Evolutionary conservation across 2,888 invertebrate species (phyloP), one percentile per base, ranked within the genome.

Genomic region (Carabus problematicus): DNA sequence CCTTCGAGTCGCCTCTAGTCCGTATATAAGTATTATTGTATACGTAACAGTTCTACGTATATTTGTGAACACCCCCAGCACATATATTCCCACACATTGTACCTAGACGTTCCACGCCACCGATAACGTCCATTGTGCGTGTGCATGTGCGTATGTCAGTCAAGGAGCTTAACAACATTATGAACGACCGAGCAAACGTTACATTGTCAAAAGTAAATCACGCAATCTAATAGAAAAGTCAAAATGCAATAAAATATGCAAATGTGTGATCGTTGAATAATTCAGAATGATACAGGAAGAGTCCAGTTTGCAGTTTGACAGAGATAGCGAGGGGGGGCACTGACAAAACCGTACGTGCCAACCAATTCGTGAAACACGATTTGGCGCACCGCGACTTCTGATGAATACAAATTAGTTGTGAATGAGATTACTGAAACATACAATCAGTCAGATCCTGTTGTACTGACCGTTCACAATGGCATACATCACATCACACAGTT

Each of bases 401-500:
- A 39, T 61, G 61, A 47, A 61, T 61, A 61, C 39, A 61, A 61
- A 61, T 61, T 39, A 39, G n/a, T 49, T 14, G 29, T 16, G 47
- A 61, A 61, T 61, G 61, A 61, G 61, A 61, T 61, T 61, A 61
- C 61, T 14, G 47, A 61, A 61, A 61, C 61, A 40, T 47, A n/a
- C n/a, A n/a, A n/a, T 61, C 61, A 61, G 49, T 29, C 49, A 12
- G 61, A 49, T 47, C 56, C 14, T 61, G 47, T 43, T 61, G 16
- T 39, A 61, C 39, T 47, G 16, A 41, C 11, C 40, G 40, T 14
- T 40, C 8, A 56, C 41, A 56, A 14, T 29, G 29, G 3, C 29
- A 29, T 29, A 29, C 6, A 29, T 29, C 29, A 29, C 29, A 29
- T 29, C 29, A 29, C 29, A 29, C 7, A 9, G 41, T 56, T 39